Evolutionary conservation across 2,888 invertebrate genomes (phyloP).

Genomic region (Andricus quercusramuli): DNA sequence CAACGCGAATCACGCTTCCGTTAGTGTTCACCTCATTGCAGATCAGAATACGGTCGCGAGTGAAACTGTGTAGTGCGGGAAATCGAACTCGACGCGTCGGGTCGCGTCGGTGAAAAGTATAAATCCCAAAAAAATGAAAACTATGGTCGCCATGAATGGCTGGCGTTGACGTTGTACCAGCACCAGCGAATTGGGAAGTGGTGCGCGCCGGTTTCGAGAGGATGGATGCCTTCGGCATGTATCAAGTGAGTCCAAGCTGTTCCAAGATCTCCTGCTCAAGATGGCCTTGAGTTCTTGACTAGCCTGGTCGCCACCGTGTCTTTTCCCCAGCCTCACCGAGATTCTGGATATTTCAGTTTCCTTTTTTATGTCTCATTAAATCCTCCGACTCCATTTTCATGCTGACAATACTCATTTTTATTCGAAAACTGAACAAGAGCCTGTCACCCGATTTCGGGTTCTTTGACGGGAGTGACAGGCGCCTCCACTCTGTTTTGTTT

Average conservation of each 20-base stretch:
- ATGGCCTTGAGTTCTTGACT: conserved; percentile 43
- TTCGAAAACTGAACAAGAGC: conserved; percentile 40
- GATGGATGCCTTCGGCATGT: conserved; percentile 77
- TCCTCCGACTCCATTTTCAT: conserved; percentile 45
- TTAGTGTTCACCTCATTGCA: conserved; percentile 5
- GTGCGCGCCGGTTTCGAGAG: conserved; percentile 50
- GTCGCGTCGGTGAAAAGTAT: conserved; percentile 10
- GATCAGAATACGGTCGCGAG: conserved; percentile 2
- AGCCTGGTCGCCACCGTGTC: conserved; percentile 36
- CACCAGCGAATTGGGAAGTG: conserved; percentile 38
- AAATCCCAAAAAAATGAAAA: conserved; percentile 34
- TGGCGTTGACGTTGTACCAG: conserved; percentile 26
- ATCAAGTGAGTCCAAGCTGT: conserved; percentile 73
- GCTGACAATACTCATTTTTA: conserved; percentile 44
- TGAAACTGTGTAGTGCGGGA: conserved; percentile 15
- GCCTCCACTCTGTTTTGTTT: conserved; percentile 20
- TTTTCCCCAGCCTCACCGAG: conserved; percentile 34
- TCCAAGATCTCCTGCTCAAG: conserved; percentile 7
- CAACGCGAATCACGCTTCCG: conserved; percentile 12
- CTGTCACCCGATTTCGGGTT: conserved; percentile 4
- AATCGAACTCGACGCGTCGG: conserved; percentile 5
- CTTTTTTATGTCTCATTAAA: neutral
- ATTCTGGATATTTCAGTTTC: neutral
- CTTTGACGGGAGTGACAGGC: conserved; percentile 10
- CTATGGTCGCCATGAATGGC: conserved; percentile 45